Evolutionary conservation across 92 coral and sea anemone genomes (phyloP), one percentile per base, ranked within the genome.

Genomic region (Porites rus): DNA sequence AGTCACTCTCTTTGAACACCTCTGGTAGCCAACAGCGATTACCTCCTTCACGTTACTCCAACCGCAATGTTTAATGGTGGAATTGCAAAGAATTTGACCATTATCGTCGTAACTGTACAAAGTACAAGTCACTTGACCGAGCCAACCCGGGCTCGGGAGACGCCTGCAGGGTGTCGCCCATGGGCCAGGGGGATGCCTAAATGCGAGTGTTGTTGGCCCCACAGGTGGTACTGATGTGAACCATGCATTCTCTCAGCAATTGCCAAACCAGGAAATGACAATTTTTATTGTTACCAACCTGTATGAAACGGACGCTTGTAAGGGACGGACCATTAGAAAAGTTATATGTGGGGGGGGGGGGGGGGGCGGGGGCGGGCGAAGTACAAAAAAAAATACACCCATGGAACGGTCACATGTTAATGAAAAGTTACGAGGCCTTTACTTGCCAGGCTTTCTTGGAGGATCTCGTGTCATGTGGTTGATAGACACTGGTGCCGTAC

Each of bases 401-500:
- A 77, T 28, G 82, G 82, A 77, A 61, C 10, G 71, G 70, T 25
- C 82, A 7, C 71, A 28, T 14, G 56, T 28, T 62, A 62, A 28
- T 22, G 11, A 77, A 14, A 61, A 60, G 14, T 61, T 62, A 60
- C 11, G 82, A 62, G 92, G 85, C 60, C 85, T 88, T 78, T 88
- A 88, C 52, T 59, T 88, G 56, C 83, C 84, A 62, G 84, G 88
- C 50, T 89, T 74, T 58, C 59, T 89, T 58, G 89, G 85, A 8
- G 69, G 84, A 54, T 43, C 67, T 75, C 80, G 80, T 50, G 85
- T 58, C 31, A 51, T 74, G 78, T 84, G 88, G 88, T 66, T 89
- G 65, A 78, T 84, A 46, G 89, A 89, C 64, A 84, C 89, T 54
- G 84, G 88, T 28, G 92, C 83, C 53, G 92, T 61, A 65, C 84